Evolutionary conservation across 2,113 vertebrate genomes (phyloP).

Genomic region (Lophochroa leadbeateri): DNA sequence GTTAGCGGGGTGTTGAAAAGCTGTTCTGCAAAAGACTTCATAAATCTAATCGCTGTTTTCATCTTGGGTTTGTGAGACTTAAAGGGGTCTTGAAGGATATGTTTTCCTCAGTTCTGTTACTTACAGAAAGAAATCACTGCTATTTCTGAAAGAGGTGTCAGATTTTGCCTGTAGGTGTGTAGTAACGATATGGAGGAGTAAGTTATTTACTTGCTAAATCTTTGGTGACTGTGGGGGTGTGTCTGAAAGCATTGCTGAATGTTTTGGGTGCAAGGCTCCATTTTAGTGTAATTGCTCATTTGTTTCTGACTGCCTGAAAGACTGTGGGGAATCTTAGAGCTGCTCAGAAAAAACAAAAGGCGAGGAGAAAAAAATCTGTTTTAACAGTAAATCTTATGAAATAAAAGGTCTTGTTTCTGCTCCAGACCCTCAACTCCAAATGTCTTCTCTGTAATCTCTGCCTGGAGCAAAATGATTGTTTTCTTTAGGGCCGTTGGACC

Average conservation of each 20-base stretch:
- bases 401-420: not conserved
- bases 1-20: not conserved
- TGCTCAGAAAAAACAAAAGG: not conserved
- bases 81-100: not conserved
- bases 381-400: not conserved
- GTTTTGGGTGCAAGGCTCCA: constrained; percentile 26
- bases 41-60: constrained; percentile 40
- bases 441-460: constrained; percentile 25
- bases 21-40: not conserved
- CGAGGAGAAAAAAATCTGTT: not conserved
- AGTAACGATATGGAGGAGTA: constrained; percentile 45
- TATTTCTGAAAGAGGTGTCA: constrained; percentile 18
- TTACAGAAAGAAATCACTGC: not conserved
- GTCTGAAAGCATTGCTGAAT: constrained; percentile 44
- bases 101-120: not conserved
- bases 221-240: constrained; percentile 23
- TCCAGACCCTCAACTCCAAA: not conserved
- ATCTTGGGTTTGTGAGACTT: not conserved
- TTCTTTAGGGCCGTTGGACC: constrained; percentile 1
- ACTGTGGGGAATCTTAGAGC: not conserved
- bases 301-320: constrained; percentile 22
- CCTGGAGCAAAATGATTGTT: not conserved
- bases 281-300: constrained; percentile 45
- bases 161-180: constrained; percentile 10
- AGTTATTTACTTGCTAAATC: constrained; percentile 50